These are phyloP conservation scores for Zaprionus gabonicus DNA, from an alignment of 1,140 invertebrate genomes.

Conservation along the genomic window DNA sequence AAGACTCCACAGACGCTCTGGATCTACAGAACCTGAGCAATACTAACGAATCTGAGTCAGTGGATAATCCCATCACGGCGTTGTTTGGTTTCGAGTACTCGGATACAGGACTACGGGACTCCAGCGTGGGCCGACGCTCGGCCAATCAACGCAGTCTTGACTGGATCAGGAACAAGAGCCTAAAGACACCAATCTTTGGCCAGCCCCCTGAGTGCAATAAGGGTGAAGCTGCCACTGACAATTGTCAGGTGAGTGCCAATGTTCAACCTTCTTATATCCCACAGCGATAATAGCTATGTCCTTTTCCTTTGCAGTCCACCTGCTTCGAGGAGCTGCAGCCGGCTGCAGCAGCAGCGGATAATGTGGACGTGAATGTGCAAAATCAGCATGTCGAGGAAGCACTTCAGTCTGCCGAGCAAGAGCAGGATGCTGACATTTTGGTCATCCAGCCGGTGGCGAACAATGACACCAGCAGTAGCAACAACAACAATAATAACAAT, in stretches of 20 bases:
- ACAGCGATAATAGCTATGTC: neutral
- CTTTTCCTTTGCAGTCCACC: constrained; percentile 49
- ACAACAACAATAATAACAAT: constrained; percentile 43
- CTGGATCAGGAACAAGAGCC: constrained; percentile 60
- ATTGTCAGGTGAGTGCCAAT: constrained; percentile 65
- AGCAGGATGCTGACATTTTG: constrained; percentile 50
- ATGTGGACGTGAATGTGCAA: constrained; percentile 71
- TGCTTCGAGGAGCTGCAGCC: constrained; percentile 71
- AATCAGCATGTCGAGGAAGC: constrained; percentile 69
- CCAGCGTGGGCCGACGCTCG: constrained; percentile 67
- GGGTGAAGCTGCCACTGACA: constrained; percentile 61
- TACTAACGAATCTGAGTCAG: constrained; percentile 75
- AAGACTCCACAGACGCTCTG: constrained; percentile 62
- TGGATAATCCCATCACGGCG: constrained; percentile 74
- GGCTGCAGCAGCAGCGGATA: constrained; percentile 50
- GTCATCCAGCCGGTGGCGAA: constrained; percentile 34
- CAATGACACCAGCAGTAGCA: constrained; percentile 43
- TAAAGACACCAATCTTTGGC: constrained; percentile 62
- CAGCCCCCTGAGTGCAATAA: constrained; percentile 68
- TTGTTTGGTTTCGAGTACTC: constrained; percentile 72
- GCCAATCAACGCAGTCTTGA: constrained; percentile 61
- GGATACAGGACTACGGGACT: constrained; percentile 57
- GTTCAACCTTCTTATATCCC: no score
- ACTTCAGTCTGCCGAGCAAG: constrained; percentile 64
- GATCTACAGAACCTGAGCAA: constrained; percentile 77